A percentile compares a stretch with the other conserved stretches of the same genome.
Conservation (phyloP, 2,113 vertebrate genomes). For the Corvus hawaiiensis region DNA sequence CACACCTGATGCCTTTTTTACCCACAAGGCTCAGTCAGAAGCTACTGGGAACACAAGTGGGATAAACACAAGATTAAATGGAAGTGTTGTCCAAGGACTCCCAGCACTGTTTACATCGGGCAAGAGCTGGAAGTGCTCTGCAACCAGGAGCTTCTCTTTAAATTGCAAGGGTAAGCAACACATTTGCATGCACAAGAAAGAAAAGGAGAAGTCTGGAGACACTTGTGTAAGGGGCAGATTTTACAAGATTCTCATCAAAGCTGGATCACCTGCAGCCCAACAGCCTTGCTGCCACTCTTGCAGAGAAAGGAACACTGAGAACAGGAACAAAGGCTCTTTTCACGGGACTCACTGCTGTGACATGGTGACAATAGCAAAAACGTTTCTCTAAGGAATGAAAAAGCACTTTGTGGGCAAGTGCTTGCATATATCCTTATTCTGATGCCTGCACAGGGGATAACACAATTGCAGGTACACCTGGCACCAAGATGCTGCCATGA, state of each 20-base stretch:
- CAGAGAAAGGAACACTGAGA: background rate
- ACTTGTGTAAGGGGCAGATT: background rate
- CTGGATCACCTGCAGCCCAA: background rate
- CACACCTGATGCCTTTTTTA: background rate
- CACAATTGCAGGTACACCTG: background rate
- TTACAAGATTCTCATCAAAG: background rate
- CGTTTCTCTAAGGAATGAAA: background rate
- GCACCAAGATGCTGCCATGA: background rate
- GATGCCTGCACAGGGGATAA: background rate
- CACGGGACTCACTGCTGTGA: background rate
- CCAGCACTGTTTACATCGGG: background rate
- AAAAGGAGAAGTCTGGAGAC: background rate
- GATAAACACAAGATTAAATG: background rate
- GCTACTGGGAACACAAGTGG: background rate
- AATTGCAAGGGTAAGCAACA: background rate
- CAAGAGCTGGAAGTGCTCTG: background rate
- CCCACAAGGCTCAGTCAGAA: background rate
- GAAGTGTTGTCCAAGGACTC: background rate
- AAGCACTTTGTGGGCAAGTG: background rate
- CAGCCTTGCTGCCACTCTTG: background rate
- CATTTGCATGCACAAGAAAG: background rate
- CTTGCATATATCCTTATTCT: background rate
- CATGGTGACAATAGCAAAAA: background rate
- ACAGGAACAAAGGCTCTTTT: slow-evolving; percentile 1
- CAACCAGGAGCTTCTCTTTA: background rate